phyloP scores from a whole-genome alignment of 2,888 invertebrate genomes.

The Sussaba pulchella region DNA sequence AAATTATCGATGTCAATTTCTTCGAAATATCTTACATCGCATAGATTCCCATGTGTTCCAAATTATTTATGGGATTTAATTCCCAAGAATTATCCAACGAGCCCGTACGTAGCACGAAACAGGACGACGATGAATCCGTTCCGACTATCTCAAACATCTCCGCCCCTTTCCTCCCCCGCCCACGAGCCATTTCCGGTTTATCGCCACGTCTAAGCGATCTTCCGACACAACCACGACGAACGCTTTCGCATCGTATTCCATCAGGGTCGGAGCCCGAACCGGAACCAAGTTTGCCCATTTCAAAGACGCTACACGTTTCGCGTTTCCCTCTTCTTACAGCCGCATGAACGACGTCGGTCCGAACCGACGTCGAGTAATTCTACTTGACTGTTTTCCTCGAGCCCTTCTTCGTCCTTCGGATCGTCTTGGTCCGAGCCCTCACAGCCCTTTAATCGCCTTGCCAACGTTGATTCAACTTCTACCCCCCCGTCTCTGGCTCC shows the following conservation, averaged over 20 bases:
- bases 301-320: constrained; percentile 22
- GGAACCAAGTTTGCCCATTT: constrained; percentile 53
- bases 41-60: background rate
- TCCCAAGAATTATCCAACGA: too few relatives aligned
- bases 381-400: background rate
- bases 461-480: constrained; percentile 57
- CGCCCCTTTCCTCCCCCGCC: too few relatives aligned
- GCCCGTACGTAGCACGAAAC: background rate
- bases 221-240: background rate
- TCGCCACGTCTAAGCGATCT: constrained; percentile 26
- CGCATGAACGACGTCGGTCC: background rate
- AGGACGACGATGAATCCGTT: constrained; percentile 19
- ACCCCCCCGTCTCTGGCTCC: too few relatives aligned
- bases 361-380: constrained; percentile 37
- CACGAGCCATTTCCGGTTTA: constrained; percentile 33
- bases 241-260: background rate
- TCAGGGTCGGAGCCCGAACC: background rate
- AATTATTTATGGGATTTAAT: too few relatives aligned
- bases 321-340: constrained; percentile 35
- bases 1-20: background rate
- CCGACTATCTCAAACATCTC: constrained; percentile 35
- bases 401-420: background rate
- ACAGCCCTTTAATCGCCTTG: constrained; percentile 55
- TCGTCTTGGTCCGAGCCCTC: constrained; percentile 6
- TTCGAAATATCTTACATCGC: background rate